Evolutionary conservation across 2,113 vertebrate genomes (phyloP).

Genomic region (Donacobius atricapilla): DNA sequence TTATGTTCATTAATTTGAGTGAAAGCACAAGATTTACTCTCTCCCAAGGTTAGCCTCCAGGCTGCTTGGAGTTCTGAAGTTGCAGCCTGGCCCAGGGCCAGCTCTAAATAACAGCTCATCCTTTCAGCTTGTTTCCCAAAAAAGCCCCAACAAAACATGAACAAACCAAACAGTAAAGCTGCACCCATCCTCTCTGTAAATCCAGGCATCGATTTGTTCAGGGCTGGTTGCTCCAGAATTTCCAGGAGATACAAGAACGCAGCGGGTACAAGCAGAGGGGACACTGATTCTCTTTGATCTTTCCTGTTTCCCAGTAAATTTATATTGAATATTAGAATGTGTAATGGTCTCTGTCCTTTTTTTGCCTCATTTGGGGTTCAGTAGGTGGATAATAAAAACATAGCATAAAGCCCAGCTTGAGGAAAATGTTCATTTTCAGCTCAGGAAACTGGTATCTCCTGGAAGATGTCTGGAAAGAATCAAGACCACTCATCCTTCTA

Average conservation of each 20-base stretch:
- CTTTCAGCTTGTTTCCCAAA: neutral
- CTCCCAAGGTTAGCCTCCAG: neutral
- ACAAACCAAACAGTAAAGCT: neutral
- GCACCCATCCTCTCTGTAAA: neutral
- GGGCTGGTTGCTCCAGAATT: neutral
- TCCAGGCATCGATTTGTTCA: neutral
- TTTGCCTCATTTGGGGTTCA: neutral
- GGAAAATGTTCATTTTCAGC: neutral
- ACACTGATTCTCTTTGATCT: neutral
- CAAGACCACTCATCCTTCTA: rapidly evolving
- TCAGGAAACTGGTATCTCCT: neutral
- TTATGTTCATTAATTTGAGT: neutral
- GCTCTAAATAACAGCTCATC: neutral
- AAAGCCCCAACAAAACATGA: neutral
- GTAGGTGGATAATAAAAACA: neutral
- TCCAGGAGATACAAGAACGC: neutral
- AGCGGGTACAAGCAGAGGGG: neutral
- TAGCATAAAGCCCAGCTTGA: neutral
- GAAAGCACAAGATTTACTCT: neutral
- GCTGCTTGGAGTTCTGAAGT: neutral
- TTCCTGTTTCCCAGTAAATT: neutral
- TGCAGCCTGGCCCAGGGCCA: neutral
- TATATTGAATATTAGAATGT: neutral
- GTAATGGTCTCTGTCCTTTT: neutral
- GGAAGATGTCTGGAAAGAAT: neutral